Percentiles rank a stretch among this genome's conserved stretches.
phyloP scores from a whole-genome alignment of 2,113 vertebrate species.

The Tenrec ecaudatus region DNA sequence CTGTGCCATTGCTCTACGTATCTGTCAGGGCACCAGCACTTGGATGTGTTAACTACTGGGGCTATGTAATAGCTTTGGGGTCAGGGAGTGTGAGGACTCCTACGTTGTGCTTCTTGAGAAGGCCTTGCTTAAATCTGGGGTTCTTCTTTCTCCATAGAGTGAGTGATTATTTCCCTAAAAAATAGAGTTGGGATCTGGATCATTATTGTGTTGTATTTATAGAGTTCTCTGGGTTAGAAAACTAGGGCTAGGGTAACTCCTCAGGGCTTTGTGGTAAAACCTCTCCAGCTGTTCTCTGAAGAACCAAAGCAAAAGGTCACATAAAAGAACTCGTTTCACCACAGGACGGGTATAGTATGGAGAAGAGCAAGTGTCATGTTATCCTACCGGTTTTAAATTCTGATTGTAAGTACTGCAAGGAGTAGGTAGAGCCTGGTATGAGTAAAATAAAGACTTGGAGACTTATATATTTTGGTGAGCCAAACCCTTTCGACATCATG shows the following conservation, averaged over 20 bases:
- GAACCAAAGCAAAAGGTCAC: background rate
- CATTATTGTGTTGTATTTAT: no score
- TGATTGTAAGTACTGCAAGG: conserved; percentile 2
- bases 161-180: background rate
- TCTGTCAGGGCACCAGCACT: no score
- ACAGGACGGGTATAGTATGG: background rate
- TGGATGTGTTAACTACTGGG: no score
- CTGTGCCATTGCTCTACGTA: no score
- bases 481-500: background rate
- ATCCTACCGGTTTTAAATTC: background rate
- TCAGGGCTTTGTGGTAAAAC: background rate
- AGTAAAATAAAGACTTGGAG: background rate
- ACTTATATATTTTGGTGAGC: conserved; percentile 19
- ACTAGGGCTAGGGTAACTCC: background rate
- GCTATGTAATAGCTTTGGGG: no score
- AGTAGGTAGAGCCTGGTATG: background rate
- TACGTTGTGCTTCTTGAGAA: no score
- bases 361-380: background rate
- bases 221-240: background rate
- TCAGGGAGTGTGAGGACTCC: no score
- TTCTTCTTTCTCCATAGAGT: no score
- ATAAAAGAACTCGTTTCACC: background rate
- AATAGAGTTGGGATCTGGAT: background rate
- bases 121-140: no score
- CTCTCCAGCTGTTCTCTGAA: background rate